Evolutionary conservation across 2,888 invertebrate species (phyloP).

Genomic region (Pinctada fucata): DNA sequence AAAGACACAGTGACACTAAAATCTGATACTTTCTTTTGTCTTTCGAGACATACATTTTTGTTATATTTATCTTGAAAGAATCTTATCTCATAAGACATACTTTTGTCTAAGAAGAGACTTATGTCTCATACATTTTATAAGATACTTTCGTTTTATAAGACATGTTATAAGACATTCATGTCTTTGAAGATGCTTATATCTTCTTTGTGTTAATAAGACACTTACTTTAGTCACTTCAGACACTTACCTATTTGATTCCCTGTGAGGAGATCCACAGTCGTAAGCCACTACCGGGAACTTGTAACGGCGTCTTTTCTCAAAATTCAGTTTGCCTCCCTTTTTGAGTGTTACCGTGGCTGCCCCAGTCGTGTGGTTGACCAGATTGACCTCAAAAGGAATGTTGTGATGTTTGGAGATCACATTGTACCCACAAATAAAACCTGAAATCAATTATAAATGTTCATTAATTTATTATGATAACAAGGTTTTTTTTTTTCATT

Average conservation of each 20-base stretch:
- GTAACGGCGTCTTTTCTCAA: constrained; percentile 95
- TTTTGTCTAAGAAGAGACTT: no score
- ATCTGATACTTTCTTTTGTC: no score
- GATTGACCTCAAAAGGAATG: constrained; percentile 70
- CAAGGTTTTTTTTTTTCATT: background rate
- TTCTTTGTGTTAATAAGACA: no score
- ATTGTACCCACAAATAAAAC: constrained; percentile 71
- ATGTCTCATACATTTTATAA: no score
- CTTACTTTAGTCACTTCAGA: background rate
- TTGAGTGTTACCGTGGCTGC: constrained; percentile 68
- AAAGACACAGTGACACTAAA: no score
- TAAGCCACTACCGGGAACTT: constrained; percentile 96
- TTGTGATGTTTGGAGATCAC: constrained; percentile 59
- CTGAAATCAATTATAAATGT: constrained; percentile 54
- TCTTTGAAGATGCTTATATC: no score
- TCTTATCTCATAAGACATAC: no score
- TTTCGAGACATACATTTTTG: no score
- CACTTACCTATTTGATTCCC: constrained; percentile 57
- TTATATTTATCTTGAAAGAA: no score
- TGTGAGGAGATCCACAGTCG: constrained; percentile 82
- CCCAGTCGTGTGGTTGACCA: constrained; percentile 67
- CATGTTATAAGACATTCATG: no score
- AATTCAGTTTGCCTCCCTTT: constrained; percentile 83
- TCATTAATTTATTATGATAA: background rate
- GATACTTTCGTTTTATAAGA: no score